phyloP scores from a whole-genome alignment of 2,113 vertebrate species.

The Piprites chloris region DNA sequence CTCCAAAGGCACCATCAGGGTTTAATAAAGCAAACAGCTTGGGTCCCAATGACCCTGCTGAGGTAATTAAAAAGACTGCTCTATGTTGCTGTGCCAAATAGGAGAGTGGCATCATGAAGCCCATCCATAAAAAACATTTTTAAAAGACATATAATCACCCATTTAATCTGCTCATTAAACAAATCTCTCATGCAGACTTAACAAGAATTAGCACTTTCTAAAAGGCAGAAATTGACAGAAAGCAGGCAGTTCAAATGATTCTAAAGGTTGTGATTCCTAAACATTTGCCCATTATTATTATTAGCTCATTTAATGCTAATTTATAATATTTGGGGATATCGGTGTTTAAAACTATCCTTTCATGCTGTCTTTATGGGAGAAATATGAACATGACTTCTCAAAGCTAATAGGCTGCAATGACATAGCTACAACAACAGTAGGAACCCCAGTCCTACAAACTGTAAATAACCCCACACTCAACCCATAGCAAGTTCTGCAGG shows the following conservation, averaged over 20 bases:
- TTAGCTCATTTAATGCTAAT: slow-evolving; percentile 48
- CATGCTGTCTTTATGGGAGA: not conserved
- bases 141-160: slow-evolving; percentile 73
- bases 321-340: slow-evolving; percentile 46
- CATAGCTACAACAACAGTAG: not conserved
- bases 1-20: slow-evolving; percentile 71
- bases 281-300: slow-evolving; percentile 49
- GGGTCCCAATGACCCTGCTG: slow-evolving; percentile 76
- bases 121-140: slow-evolving; percentile 47
- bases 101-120: slow-evolving; percentile 65
- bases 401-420: not conserved
- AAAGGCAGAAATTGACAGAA: slow-evolving; percentile 71
- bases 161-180: slow-evolving; percentile 83
- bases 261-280: slow-evolving; percentile 59
- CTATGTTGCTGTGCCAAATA: slow-evolving; percentile 73
- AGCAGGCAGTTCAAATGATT: slow-evolving; percentile 69
- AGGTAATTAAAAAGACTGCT: slow-evolving; percentile 77
- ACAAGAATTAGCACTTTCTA: slow-evolving; percentile 79
- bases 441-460: not conserved
- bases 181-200: slow-evolving; percentile 82
- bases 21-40: slow-evolving; percentile 85
- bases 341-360: not conserved
- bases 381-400: not conserved
- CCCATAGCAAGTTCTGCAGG: not conserved
- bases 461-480: not conserved